Conservation (phyloP, 1,140 invertebrate species). For the Himalopsyche phryganea region DNA sequence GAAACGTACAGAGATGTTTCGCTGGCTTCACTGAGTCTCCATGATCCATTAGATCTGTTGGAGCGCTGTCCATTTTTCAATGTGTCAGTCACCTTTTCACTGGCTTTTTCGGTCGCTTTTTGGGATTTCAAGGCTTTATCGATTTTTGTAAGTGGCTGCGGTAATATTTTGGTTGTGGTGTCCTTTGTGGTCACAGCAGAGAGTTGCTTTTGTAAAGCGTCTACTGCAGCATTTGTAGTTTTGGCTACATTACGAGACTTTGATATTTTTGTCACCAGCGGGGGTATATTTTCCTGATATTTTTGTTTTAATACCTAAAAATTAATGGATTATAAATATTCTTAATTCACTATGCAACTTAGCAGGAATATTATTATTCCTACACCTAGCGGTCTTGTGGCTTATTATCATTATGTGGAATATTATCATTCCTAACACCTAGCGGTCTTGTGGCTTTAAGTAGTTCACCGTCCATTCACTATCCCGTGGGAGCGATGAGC, state of each 20-base stretch:
- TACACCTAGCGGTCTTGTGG: too few relatives aligned
- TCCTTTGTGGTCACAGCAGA: conserved; percentile 6
- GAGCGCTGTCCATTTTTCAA: conserved; percentile 11
- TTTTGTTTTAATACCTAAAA: conserved; percentile 38
- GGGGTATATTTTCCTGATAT: conserved; percentile 43
- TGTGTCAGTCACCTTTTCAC: conserved; percentile 7
- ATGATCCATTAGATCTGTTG: conserved; percentile 10
- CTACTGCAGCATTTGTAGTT: conserved; percentile 2
- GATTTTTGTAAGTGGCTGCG: conserved; percentile 2
- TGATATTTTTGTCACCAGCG: conserved; percentile 23
- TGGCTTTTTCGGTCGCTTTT: conserved; percentile 8
- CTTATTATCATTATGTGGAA: too few relatives aligned
- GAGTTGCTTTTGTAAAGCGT: background rate
- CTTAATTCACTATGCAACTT: background rate
- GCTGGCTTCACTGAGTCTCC: conserved; percentile 55
- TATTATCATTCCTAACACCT: too few relatives aligned
- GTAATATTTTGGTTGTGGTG: background rate
- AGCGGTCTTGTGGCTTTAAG: too few relatives aligned
- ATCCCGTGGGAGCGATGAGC: too few relatives aligned
- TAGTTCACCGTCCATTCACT: too few relatives aligned
- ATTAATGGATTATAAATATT: background rate
- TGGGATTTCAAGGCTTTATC: conserved; percentile 4
- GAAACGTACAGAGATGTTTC: conserved; percentile 68
- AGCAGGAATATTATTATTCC: too few relatives aligned
- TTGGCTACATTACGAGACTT: conserved; percentile 5